Evolutionary conservation across 2,113 vertebrate genomes (phyloP).

Genomic region (Pygoscelis adeliae): DNA sequence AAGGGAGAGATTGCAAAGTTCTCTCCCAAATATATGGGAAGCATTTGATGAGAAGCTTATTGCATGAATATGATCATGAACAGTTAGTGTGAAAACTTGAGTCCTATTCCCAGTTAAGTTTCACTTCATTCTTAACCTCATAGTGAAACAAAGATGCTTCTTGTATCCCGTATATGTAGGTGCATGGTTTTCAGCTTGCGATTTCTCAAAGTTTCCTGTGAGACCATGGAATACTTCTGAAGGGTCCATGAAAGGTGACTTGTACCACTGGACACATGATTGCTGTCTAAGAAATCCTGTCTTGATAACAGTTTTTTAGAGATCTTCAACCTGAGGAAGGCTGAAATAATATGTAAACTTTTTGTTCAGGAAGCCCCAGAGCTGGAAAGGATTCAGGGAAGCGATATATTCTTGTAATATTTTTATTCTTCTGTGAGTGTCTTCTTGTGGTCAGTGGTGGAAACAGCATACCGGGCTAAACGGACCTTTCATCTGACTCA

Average conservation of each 20-base stretch:
- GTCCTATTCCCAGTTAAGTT: neutral
- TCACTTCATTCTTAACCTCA: neutral
- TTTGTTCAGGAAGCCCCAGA: neutral
- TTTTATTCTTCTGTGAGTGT: neutral
- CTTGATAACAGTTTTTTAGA: neutral
- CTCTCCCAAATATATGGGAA: neutral
- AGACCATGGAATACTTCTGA: neutral
- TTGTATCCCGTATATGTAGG: neutral
- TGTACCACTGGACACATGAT: neutral
- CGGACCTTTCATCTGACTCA: neutral
- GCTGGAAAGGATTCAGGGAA: neutral
- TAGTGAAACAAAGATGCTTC: neutral
- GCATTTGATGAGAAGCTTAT: neutral
- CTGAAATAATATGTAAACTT: neutral
- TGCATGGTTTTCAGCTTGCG: neutral
- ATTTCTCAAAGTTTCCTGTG: neutral
- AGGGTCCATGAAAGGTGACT: neutral
- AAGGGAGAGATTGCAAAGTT: neutral
- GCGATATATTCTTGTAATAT: neutral
- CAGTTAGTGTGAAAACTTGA: neutral
- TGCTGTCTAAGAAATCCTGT: neutral
- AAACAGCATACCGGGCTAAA: neutral
- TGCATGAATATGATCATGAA: neutral
- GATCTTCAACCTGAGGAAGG: neutral
- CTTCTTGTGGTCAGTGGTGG: neutral